A percentile compares a stretch with the other conserved stretches of the same genome.
These are phyloP conservation scores for Pterocles gutturalis DNA, from an alignment of 2,113 vertebrate species.

Conservation along the genomic window DNA sequence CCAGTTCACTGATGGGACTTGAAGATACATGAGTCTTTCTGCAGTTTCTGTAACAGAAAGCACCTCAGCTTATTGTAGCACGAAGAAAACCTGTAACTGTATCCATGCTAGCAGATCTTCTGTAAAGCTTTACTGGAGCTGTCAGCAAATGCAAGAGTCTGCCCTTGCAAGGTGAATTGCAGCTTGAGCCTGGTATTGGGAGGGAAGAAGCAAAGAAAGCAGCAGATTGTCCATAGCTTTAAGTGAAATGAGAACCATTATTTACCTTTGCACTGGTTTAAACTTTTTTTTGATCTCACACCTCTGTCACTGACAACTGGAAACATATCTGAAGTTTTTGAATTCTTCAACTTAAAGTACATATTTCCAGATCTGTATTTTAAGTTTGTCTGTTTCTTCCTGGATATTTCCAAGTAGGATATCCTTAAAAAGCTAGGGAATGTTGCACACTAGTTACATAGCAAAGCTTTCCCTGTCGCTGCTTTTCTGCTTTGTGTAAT, in stretches of 20 bases:
- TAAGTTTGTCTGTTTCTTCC: neutral
- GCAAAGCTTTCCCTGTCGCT: neutral
- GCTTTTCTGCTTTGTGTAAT: neutral
- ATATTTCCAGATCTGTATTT: neutral
- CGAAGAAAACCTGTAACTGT: neutral
- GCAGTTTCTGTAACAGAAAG: neutral
- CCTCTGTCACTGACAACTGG: neutral
- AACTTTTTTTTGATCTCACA: neutral
- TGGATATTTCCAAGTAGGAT: neutral
- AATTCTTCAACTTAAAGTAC: neutral
- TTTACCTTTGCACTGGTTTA: neutral
- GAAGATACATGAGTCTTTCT: neutral
- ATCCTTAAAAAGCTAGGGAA: neutral
- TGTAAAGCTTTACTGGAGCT: neutral
- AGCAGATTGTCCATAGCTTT: neutral
- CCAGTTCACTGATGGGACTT: neutral
- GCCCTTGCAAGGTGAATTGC: neutral
- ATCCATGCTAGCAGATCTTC: neutral
- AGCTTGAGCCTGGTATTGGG: neutral
- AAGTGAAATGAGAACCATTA: neutral
- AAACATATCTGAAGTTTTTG: neutral
- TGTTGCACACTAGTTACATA: neutral
- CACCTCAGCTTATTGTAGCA: neutral
- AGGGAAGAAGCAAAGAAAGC: neutral
- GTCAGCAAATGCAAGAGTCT: neutral